Conservation (phyloP, 2,797 vertebrate genomes). For the Momotus momota region DNA sequence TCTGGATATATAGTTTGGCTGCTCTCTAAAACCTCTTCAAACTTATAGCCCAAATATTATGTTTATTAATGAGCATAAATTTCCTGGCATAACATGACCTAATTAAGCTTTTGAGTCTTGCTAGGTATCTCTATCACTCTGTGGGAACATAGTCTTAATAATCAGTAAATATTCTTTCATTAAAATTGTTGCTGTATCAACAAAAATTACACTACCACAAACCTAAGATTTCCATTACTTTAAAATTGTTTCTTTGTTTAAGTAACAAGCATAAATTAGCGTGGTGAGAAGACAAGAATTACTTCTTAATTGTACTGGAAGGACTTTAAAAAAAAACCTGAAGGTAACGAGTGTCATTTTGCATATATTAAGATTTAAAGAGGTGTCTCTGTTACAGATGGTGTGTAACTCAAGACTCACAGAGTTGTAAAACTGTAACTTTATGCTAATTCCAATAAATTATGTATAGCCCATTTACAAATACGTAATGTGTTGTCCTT, state of each 20-base stretch:
- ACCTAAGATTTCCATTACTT: background rate
- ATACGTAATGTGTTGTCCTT: background rate
- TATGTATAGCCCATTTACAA: conserved; percentile 25
- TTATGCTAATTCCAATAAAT: conserved; percentile 63
- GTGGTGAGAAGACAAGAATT: background rate
- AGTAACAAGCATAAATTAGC: background rate
- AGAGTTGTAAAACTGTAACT: conserved; percentile 56
- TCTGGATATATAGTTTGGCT: background rate
- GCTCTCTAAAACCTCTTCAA: background rate
- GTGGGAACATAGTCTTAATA: background rate
- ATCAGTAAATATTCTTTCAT: background rate
- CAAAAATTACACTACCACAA: background rate
- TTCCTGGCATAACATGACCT: background rate
- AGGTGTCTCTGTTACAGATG: conserved; percentile 32
- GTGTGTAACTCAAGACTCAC: conserved; percentile 56
- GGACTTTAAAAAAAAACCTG: background rate
- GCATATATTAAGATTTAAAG: conserved; percentile 67
- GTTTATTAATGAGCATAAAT: background rate
- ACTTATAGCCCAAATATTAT: background rate
- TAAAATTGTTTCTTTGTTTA: background rate
- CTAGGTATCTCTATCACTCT: background rate
- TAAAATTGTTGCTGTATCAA: background rate
- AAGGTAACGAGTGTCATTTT: conserved; percentile 49
- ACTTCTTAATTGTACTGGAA: conserved; percentile 33
- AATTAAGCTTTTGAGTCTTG: background rate